These are phyloP conservation scores for Psittacula derbiana DNA, from an alignment of 2,797 vertebrate genomes.

Conservation along the genomic window DNA sequence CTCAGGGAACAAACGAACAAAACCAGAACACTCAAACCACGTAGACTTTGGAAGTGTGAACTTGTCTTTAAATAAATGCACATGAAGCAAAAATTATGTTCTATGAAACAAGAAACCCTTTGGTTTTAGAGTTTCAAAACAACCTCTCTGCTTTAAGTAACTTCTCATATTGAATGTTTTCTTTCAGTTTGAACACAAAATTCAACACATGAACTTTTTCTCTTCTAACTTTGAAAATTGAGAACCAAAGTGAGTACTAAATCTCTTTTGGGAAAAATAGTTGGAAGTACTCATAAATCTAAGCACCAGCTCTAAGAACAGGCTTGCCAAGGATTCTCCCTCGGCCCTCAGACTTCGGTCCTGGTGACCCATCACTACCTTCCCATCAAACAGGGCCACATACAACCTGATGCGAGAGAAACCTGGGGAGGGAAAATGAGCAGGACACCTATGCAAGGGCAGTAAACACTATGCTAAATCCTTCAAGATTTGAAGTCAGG, in stretches of 20 bases:
- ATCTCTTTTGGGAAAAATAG: fast-evolving
- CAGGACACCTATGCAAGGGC: neutral
- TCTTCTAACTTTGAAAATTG: neutral
- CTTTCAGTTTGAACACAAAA: neutral
- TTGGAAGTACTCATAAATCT: fast-evolving
- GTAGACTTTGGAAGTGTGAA: neutral
- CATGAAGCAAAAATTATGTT: neutral
- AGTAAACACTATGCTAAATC: fast-evolving
- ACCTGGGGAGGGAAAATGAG: neutral
- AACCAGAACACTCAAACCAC: neutral
- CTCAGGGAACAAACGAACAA: neutral
- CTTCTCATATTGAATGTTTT: neutral
- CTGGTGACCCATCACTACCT: no score
- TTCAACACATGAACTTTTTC: neutral
- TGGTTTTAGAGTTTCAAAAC: neutral
- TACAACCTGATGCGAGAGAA: fast-evolving
- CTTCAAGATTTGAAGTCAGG: neutral
- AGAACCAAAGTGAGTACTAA: neutral
- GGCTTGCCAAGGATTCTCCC: neutral
- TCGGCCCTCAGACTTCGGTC: neutral
- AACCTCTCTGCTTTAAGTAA: neutral
- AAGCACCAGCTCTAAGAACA: neutral
- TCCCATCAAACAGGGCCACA: neutral
- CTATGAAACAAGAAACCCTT: neutral
- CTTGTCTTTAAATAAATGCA: neutral